A percentile compares a stretch with the other conserved stretches of the same genome.
phyloP scores from a whole-genome alignment of 2,888 invertebrate species.

The Trissoscelio sp. region DNA sequence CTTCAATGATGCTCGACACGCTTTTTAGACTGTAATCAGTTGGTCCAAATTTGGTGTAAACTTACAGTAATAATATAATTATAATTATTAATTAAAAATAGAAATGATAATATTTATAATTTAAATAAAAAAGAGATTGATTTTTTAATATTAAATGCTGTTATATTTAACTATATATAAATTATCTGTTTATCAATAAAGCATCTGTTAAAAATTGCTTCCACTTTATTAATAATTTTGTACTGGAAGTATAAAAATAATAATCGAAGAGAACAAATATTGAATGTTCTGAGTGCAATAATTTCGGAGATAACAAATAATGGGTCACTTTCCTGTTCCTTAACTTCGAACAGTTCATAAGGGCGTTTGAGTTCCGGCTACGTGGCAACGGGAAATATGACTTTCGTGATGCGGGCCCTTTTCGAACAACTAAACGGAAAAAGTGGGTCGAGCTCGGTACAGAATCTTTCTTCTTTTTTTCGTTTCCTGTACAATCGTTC shows the following conservation, averaged over 20 bases:
- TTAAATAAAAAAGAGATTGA: no score
- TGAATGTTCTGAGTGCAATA: no score
- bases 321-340: constrained; percentile 57
- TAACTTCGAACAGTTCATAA: constrained; percentile 49
- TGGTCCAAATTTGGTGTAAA: background rate
- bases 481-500: constrained; percentile 66
- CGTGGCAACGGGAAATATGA: constrained; percentile 66
- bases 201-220: no score
- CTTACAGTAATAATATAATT: no score
- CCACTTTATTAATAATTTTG: no score
- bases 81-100: no score
- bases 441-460: constrained; percentile 66
- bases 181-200: no score
- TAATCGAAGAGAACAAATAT: no score
- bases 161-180: no score
- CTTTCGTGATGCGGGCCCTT: constrained; percentile 67
- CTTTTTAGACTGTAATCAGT: background rate
- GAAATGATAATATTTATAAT: no score
- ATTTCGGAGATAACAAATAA: constrained; percentile 45
- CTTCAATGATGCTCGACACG: constrained; percentile 30
- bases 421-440: constrained; percentile 61
- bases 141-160: no score
- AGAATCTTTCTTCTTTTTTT: constrained; percentile 65
- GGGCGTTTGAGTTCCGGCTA: constrained; percentile 65
- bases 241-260: no score